phyloP scores from a whole-genome alignment of 1,140 invertebrate species.

The Maniola jurtina region DNA sequence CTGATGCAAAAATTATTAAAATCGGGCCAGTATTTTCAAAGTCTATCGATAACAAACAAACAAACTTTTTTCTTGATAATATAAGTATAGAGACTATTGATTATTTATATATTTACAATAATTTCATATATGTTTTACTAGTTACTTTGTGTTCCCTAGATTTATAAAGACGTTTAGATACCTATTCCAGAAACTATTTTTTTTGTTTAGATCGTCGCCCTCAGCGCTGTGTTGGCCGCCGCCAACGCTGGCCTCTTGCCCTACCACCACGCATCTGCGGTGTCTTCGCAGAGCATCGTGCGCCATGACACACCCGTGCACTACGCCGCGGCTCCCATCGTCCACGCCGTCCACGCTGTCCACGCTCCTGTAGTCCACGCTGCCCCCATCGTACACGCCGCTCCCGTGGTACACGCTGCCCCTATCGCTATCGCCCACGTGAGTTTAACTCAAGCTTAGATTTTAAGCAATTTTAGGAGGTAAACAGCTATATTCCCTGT shows the following conservation, averaged over 20 bases:
- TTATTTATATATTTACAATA: too few species aligned
- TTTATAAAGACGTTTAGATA: background rate
- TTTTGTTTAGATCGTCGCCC: constrained; percentile 52
- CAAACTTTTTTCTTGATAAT: too few species aligned
- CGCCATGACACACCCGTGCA: constrained; percentile 69
- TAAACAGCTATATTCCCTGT: too few species aligned
- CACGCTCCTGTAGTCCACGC: constrained; percentile 66
- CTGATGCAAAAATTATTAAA: too few species aligned
- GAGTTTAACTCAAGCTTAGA: background rate
- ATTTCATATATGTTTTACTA: too few species aligned
- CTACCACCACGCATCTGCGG: constrained; percentile 58
- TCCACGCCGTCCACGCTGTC: constrained; percentile 56
- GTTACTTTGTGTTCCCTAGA: too few species aligned
- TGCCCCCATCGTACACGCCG: constrained; percentile 66
- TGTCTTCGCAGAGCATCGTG: constrained; percentile 75
- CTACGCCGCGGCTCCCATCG: constrained; percentile 44
- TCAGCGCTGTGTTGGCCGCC: constrained; percentile 68
- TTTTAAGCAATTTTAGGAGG: too few species aligned
- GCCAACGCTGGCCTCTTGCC: constrained; percentile 67
- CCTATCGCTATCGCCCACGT: constrained; percentile 54
- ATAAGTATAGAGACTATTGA: too few species aligned
- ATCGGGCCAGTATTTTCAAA: too few species aligned
- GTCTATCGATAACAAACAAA: too few species aligned
- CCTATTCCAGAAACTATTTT: background rate
- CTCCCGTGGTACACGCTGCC: constrained; percentile 59